Evolutionary conservation across 2,797 vertebrate species (phyloP), one percentile per base, ranked within the genome.

Genomic region (Pempheris klunzingeri): DNA sequence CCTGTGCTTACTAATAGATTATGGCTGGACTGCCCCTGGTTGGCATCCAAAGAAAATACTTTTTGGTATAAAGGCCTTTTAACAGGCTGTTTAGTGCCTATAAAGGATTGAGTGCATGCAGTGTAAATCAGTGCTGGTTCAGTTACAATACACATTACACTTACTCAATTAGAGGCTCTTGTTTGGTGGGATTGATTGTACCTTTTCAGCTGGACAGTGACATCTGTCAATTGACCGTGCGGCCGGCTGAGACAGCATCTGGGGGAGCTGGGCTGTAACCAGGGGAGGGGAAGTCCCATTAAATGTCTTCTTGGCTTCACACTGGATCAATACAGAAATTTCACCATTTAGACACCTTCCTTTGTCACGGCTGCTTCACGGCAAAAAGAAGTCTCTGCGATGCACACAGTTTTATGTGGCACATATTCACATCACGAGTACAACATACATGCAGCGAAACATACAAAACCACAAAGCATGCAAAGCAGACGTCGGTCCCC

Each of bases 131-230:
- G 77, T 32, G 54, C 61, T 71, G 78, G 72, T 71, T 82, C 80
- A 52, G 52, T 85, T 90, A 84, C 83, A 86, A 88, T 70, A 76
- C 74, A 70, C 74, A 79, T 85, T 85, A 78, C 81, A 83, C 78
- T 78, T 74, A 79, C 50, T 90, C 87, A 87, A 82, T 93, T 88
- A 89, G 76, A 80, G 72, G 54, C 57, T 70, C 66, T 85, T 91
- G 85, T 89, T 85, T 78, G 77, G 60, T 43, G 52, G 72, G 87
- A 90, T 89, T 87, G 85, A 87, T 89, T 87, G 71, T 96, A 99
- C 97, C 96, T 99, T 97, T 87, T 94, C 94, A 80, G 88, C 90
- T 85, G 94, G 88, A 89, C 98, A 99, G 74, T 94, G 94, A 87
- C 98, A 99, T 89, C 92, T 94, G 84, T 96, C 95, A 87, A 65